A percentile compares a stretch with the other conserved stretches of the same genome.
phyloP scores from a whole-genome alignment of 2,888 invertebrate genomes.

The Meteorus cinctellus region DNA sequence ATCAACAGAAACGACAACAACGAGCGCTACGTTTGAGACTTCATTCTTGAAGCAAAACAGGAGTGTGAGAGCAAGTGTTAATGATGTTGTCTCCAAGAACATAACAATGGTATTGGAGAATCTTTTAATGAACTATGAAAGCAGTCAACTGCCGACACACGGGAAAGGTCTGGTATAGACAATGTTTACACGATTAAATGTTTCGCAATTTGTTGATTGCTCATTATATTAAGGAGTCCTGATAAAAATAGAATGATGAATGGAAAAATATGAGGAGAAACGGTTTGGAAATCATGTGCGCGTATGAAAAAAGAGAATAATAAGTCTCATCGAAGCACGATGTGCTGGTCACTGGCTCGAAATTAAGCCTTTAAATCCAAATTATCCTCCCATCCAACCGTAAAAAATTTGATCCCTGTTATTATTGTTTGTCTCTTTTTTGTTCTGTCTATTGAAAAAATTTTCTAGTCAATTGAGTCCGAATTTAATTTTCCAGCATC shows the following conservation, averaged over 20 bases:
- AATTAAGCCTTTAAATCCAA: slow-evolving; percentile 13
- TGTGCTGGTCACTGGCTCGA: not conserved
- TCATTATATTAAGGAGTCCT: no score
- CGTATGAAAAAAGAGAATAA: not conserved
- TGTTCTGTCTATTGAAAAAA: not conserved
- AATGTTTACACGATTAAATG: no score
- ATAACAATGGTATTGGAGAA: slow-evolving; percentile 90
- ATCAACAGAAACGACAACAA: not conserved
- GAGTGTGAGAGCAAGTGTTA: slow-evolving; percentile 75
- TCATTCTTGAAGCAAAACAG: slow-evolving; percentile 65
- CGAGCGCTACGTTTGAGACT: slow-evolving; percentile 28
- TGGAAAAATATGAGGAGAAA: not conserved
- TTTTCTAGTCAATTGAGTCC: slow-evolving; percentile 21
- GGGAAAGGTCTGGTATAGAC: slow-evolving; percentile 80
- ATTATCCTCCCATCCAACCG: slow-evolving; percentile 18
- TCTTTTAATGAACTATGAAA: slow-evolving; percentile 91
- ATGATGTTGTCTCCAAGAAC: slow-evolving; percentile 86
- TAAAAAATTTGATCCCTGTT: not conserved
- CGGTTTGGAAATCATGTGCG: not conserved
- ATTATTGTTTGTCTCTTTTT: slow-evolving; percentile 6
- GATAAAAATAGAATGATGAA: not conserved
- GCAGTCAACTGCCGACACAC: slow-evolving; percentile 91
- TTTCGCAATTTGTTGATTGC: no score
- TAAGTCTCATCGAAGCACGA: not conserved
- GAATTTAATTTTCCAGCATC: slow-evolving; percentile 21